Conservation (phyloP, 2,113 vertebrate genomes). For the Lycocorax pyrrhopterus region DNA sequence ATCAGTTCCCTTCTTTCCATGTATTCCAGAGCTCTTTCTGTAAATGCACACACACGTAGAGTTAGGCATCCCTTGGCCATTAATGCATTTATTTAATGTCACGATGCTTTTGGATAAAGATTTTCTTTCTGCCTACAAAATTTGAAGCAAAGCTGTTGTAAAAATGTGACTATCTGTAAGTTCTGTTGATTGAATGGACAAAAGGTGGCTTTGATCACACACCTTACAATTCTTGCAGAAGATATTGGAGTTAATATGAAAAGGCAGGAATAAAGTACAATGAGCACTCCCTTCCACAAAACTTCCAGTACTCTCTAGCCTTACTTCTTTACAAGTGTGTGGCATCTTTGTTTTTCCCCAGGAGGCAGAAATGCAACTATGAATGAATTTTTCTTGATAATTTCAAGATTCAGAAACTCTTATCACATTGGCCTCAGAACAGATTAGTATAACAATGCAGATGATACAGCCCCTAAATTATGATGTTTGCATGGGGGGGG, state of each 20-base stretch:
- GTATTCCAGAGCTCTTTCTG: neutral
- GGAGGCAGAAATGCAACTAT: neutral
- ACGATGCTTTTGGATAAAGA: neutral
- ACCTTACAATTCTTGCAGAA: neutral
- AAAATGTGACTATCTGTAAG: neutral
- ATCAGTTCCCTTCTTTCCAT: neutral
- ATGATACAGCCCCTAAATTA: neutral
- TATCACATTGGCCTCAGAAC: neutral
- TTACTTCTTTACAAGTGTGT: neutral
- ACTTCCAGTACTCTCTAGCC: neutral
- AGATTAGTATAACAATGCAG: neutral
- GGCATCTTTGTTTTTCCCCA: neutral
- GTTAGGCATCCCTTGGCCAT: neutral
- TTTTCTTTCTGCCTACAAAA: neutral
- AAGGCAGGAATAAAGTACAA: neutral
- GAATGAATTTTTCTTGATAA: neutral
- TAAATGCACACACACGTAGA: neutral
- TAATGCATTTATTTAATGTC: neutral
- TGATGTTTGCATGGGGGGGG: neutral
- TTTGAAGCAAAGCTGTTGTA: neutral
- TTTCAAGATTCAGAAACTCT: neutral
- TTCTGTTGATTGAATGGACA: neutral
- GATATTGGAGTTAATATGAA: neutral
- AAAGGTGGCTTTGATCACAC: neutral
- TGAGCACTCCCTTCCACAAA: neutral